These are phyloP conservation scores for Bolborhynchus lineola DNA, from an alignment of 2,113 vertebrate species.

Conservation along the genomic window DNA sequence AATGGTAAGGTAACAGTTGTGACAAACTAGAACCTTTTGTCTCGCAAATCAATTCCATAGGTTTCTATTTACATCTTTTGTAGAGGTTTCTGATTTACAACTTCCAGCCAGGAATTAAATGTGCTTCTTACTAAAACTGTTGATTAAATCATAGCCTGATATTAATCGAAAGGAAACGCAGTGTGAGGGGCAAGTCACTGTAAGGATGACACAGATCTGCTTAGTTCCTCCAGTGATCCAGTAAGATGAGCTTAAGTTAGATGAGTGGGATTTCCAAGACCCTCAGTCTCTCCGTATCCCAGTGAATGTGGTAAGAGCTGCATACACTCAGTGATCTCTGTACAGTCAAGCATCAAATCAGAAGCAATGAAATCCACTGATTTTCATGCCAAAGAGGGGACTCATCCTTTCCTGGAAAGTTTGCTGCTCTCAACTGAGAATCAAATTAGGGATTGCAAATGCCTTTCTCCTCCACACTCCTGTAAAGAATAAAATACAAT, in stretches of 20 bases:
- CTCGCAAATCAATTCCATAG: constrained; percentile 33
- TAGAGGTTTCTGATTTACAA: constrained; percentile 17
- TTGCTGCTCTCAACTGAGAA: background rate
- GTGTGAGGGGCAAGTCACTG: background rate
- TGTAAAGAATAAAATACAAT: background rate
- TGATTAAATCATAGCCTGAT: constrained; percentile 29
- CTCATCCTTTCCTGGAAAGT: constrained; percentile 36
- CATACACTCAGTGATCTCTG: background rate
- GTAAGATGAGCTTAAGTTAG: background rate
- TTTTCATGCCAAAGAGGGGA: background rate
- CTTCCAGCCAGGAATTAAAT: constrained; percentile 35
- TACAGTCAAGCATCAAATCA: background rate
- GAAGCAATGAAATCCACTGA: background rate
- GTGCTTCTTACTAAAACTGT: background rate
- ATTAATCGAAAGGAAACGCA: constrained; percentile 7
- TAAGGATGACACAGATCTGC: background rate
- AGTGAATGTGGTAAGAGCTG: background rate
- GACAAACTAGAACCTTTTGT: constrained; percentile 37
- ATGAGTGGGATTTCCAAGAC: background rate
- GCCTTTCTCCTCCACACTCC: background rate
- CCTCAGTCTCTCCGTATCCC: background rate
- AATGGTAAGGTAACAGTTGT: background rate
- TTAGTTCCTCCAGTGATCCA: background rate
- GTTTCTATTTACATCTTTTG: constrained; percentile 26
- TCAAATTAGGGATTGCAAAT: background rate